Evolutionary conservation across 1,140 invertebrate species (phyloP), one percentile per base, ranked within the genome.

Genomic region (Brachionus rubens): DNA sequence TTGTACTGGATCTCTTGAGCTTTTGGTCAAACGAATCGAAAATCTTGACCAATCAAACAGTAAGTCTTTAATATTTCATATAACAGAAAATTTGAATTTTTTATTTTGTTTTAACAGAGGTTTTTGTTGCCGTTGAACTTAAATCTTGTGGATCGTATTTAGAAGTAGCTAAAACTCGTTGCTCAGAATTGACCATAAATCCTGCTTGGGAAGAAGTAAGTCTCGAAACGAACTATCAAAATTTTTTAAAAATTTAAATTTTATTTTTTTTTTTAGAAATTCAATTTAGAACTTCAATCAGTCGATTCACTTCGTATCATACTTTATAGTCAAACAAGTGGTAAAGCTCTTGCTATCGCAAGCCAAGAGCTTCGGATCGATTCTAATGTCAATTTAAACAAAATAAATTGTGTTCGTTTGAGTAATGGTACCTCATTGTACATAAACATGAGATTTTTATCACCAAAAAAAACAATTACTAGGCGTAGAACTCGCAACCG

Each of bases 111-210:
- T n/a, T n/a, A n/a, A n/a, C 36, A 72, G 68, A 54, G 9, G 68
- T 72, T 12, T 72, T 14, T 50, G 68, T 72, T 9, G 68, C 68
- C 14, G 68, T 72, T 36, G 68, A 72, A 36, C 24, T 50, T 12
- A 72, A 72, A 19, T 72, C 68, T 7, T 72, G 68, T 41, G 68
- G 68, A 30, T 72, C 68, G 6, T 72, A 72, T 50, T 72, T 72
- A 72, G 28, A 72, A 54, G 68, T 72, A 36, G 68, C 68, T 30
- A 43, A 72, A 54, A 72, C 68, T 36, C 7, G 28, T 19, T 72
- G 46, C 24, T 50, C 68, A 10, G 68, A 72, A 21, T 33, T 72
- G 12, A 72, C 46, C 28, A 40, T 28, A 54, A 33, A 24, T 72
- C 68, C 68, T 16, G 50, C 33, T 40, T 72, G 68, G 68, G 50